These are phyloP conservation scores for Cyprinodon variegatus DNA, from an alignment of 2,113 vertebrate species.

Conservation along the genomic window DNA sequence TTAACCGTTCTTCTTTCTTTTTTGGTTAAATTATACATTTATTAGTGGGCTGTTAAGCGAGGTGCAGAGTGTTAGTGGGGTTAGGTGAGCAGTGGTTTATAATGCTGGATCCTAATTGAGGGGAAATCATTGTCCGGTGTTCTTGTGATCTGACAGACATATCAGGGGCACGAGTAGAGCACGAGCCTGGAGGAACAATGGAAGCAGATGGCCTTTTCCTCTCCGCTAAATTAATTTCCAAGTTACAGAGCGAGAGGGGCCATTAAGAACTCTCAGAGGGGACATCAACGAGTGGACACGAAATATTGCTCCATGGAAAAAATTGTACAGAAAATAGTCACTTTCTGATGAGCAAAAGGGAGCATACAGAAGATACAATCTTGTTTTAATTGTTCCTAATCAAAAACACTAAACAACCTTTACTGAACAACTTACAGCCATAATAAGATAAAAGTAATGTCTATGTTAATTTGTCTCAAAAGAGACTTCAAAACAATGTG, in stretches of 20 bases:
- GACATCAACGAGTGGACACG: constrained; percentile 15
- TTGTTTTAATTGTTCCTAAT: no score
- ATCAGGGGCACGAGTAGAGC: constrained; percentile 82
- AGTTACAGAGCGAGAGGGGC: constrained; percentile 42
- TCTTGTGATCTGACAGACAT: constrained; percentile 3
- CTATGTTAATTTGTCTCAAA: no score
- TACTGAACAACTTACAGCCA: no score
- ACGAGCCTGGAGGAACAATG: constrained; percentile 81
- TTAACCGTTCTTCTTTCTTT: not conserved
- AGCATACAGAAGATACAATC: not conserved
- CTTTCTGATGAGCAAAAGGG: not conserved
- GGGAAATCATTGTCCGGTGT: constrained; percentile 51
- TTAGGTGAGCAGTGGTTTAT: constrained; percentile 3
- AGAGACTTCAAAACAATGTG: no score
- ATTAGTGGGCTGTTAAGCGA: no score
- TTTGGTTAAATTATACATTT: not conserved
- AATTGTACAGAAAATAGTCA: not conserved
- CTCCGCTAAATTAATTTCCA: constrained; percentile 59
- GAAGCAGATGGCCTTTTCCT: constrained; percentile 78
- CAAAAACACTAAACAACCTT: no score
- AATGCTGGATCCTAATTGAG: constrained; percentile 63
- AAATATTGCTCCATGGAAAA: not conserved
- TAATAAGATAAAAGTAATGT: no score
- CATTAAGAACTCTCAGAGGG: constrained; percentile 55
- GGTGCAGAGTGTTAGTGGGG: no score